phyloP scores from a whole-genome alignment of 2,113 vertebrate genomes.

The Zosterops pallidus region DNA sequence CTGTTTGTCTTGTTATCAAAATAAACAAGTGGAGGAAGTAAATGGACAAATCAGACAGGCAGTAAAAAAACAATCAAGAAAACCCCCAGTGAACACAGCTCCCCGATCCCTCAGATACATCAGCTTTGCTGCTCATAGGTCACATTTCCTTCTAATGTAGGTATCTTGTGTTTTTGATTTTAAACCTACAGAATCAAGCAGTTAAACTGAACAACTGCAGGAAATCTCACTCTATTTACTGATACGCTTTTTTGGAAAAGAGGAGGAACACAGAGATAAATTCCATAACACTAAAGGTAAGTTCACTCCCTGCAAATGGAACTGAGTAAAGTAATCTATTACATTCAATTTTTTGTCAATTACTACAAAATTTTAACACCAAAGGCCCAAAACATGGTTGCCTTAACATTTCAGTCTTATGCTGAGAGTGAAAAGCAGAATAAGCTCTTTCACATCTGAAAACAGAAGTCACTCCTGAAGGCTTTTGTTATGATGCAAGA shows the following conservation, averaged over 20 bases:
- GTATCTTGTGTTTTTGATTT: neutral
- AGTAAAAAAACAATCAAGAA: neutral
- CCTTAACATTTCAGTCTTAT: neutral
- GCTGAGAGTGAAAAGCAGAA: neutral
- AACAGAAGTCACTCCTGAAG: neutral
- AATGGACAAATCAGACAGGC: neutral
- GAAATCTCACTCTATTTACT: neutral
- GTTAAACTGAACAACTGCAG: neutral
- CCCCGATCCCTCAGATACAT: neutral
- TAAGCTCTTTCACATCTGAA: neutral
- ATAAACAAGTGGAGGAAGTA: neutral
- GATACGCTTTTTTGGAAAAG: neutral
- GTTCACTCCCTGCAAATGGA: neutral
- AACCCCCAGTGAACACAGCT: neutral
- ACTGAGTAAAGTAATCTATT: neutral
- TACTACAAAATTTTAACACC: neutral
- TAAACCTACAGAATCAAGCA: neutral
- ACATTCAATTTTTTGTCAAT: neutral
- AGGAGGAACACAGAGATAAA: neutral
- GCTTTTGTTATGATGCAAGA: neutral
- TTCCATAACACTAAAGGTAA: neutral
- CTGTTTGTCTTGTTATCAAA: neutral
- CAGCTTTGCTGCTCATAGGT: neutral
- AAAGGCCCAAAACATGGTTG: neutral
- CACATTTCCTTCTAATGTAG: neutral